A percentile compares a stretch with the other conserved stretches of the same genome.
Conservation (phyloP, 1,140 invertebrate species). For the Lethocerus indicus region DNA sequence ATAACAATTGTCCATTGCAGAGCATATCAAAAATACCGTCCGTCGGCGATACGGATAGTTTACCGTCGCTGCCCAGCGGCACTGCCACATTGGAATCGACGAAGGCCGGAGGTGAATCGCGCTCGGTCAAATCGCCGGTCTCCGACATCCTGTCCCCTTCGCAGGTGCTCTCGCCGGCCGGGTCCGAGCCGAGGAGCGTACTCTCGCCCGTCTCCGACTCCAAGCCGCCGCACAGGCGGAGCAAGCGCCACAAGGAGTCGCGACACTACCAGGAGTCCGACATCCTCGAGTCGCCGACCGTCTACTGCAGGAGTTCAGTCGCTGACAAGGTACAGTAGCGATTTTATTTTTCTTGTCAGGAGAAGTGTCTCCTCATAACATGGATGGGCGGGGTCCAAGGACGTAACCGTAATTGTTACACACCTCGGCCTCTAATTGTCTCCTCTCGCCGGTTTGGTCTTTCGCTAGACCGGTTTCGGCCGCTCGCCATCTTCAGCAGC, state of each 20-base stretch:
- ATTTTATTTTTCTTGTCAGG: not conserved
- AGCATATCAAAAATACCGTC: conserved; percentile 7
- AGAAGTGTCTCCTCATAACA: too few relatives aligned
- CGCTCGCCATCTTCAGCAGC: too few relatives aligned
- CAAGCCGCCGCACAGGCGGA: conserved; percentile 23
- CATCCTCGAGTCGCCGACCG: conserved; percentile 60
- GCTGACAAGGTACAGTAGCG: conserved; percentile 51
- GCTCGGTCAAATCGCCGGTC: conserved; percentile 6
- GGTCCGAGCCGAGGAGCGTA: not conserved
- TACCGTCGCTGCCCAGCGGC: conserved; percentile 12
- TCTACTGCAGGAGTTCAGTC: conserved; percentile 70
- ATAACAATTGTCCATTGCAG: not conserved
- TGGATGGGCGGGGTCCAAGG: too few relatives aligned
- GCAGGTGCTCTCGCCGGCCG: not conserved
- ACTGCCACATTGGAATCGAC: conserved; percentile 13
- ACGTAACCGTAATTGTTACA: too few relatives aligned
- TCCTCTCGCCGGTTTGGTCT: too few relatives aligned
- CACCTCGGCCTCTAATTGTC: too few relatives aligned
- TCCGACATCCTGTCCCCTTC: conserved; percentile 1
- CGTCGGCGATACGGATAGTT: conserved; percentile 14
- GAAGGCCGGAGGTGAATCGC: not conserved
- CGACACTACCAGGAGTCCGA: conserved; percentile 60
- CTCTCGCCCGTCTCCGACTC: conserved; percentile 22
- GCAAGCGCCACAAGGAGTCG: conserved; percentile 27
- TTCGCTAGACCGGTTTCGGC: too few relatives aligned